Percentiles rank a stretch among this genome's conserved stretches.
phyloP scores from a whole-genome alignment of 2,797 vertebrate genomes.

The Epinephelus malabaricus region DNA sequence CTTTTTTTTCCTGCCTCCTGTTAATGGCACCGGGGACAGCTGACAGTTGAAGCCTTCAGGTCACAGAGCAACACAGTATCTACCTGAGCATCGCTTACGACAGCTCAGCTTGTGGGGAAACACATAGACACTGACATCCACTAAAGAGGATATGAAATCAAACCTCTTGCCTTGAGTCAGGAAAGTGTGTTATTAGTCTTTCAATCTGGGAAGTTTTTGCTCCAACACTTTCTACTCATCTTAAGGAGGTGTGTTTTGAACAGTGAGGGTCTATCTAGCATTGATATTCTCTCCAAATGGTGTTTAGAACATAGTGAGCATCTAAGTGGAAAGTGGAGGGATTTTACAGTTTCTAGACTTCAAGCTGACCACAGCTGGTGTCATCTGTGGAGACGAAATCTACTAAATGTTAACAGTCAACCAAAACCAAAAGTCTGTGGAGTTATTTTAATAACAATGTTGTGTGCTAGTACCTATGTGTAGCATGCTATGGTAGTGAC shows the following conservation, averaged over 20 bases:
- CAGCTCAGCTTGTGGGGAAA: constrained; percentile 3
- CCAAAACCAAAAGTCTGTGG: no score
- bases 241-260: constrained; percentile 32
- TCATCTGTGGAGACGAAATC: neutral
- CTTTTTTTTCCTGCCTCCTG: constrained; percentile 9
- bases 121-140: constrained; percentile 1
- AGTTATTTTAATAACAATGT: no score
- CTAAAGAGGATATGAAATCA: constrained; percentile 30
- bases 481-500: no score
- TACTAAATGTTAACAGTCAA: neutral
- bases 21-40: constrained; percentile 34
- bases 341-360: constrained; percentile 4
- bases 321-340: neutral
- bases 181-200: constrained; percentile 39
- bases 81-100: constrained; percentile 15
- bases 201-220: constrained; percentile 13
- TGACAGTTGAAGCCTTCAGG: constrained; percentile 52
- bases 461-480: no score
- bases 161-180: neutral
- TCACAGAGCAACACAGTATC: constrained; percentile 15
- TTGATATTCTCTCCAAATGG: neutral
- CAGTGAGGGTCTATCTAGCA: neutral
- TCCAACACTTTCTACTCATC: constrained; percentile 18
- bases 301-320: neutral
- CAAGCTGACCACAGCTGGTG: constrained; percentile 4